phyloP scores from a whole-genome alignment of 2,888 invertebrate species.

The Elmis aenea region DNA sequence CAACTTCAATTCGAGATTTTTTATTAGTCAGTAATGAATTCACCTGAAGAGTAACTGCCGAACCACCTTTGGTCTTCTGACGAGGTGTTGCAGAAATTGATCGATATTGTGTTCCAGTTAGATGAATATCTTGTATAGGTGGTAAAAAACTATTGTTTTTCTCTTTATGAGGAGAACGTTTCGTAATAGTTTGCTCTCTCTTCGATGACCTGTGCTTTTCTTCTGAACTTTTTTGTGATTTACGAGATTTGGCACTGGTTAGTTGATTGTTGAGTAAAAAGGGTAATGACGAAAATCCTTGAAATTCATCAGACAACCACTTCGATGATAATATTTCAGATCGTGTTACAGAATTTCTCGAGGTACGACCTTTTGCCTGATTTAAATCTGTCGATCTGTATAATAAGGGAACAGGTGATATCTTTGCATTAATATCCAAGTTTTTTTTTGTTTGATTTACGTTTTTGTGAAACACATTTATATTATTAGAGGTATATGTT shows the following conservation, averaged over 20 bases:
- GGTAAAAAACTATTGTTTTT: slow-evolving; percentile 32
- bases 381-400: too few species aligned
- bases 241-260: slow-evolving; percentile 24
- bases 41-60: slow-evolving; percentile 12
- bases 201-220: slow-evolving; percentile 7
- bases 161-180: slow-evolving; percentile 16
- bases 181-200: slow-evolving; percentile 12
- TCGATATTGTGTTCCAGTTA: slow-evolving; percentile 29
- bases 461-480: too few species aligned
- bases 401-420: slow-evolving; percentile 14
- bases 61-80: slow-evolving; percentile 21
- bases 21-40: not conserved
- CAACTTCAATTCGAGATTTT: too few species aligned
- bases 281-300: slow-evolving; percentile 35
- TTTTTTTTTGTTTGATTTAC: too few species aligned
- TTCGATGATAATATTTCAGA: slow-evolving; percentile 22
- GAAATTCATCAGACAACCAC: slow-evolving; percentile 19
- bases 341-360: slow-evolving; percentile 14
- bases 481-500: too few species aligned
- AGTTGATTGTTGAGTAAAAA: slow-evolving; percentile 30
- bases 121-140: slow-evolving; percentile 29
- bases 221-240: slow-evolving; percentile 9
- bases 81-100: slow-evolving; percentile 40
- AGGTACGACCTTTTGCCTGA: not conserved
- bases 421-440: too few species aligned